Conservation (phyloP, 2,113 vertebrate genomes). For the Tylochromis polylepis region DNA sequence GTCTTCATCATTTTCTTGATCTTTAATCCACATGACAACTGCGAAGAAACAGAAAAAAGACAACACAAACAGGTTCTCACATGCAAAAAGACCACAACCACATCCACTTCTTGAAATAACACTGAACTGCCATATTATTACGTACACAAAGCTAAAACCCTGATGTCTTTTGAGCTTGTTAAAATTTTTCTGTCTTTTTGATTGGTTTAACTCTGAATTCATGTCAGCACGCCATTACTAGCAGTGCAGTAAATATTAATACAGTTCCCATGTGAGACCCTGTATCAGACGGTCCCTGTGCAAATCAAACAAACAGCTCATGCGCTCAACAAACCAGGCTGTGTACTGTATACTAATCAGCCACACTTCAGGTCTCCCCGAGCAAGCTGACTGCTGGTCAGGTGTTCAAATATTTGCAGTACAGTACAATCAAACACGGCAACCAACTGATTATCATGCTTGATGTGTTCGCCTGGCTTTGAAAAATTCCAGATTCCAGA, state of each 20-base stretch:
- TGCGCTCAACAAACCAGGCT: neutral
- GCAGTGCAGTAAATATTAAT: slow-evolving; percentile 19
- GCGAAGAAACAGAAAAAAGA: neutral
- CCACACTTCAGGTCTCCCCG: neutral
- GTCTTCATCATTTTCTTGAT: slow-evolving; percentile 62
- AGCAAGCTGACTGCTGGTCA: neutral
- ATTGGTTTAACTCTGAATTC: neutral
- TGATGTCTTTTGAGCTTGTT: neutral
- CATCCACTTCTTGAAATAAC: neutral
- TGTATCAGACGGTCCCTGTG: neutral
- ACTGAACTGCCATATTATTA: neutral
- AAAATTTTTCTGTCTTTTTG: neutral
- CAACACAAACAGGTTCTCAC: neutral
- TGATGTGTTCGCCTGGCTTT: neutral
- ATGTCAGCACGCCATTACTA: neutral
- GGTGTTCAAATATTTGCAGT: neutral
- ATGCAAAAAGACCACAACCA: neutral
- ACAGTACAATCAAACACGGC: neutral
- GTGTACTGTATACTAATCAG: slow-evolving; percentile 12
- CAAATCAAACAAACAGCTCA: slow-evolving; percentile 1
- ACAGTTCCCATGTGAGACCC: neutral
- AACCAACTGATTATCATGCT: neutral
- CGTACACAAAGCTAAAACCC: neutral
- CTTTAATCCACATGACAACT: slow-evolving; percentile 66
- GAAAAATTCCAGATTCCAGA: slow-evolving; percentile 6